Evolutionary conservation across 2,888 invertebrate species (phyloP), one percentile per base, ranked within the genome.

Genomic region (Ferrisia virgata): DNA sequence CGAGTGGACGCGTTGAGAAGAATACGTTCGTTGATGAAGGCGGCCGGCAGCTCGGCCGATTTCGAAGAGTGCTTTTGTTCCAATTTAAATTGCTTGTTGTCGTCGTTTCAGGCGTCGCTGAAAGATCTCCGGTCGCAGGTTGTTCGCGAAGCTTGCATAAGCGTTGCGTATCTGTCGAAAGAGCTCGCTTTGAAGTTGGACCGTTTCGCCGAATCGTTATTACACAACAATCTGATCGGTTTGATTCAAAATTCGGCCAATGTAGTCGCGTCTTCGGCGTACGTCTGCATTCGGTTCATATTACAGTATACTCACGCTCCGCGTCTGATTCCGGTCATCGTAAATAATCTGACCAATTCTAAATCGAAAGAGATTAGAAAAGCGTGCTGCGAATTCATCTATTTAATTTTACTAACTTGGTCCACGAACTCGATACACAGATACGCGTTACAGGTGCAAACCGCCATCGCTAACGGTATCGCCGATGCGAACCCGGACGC

Each of bases 231-330:
- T 87, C 90, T 99, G 36, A 95, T 99, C 88, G 94, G 94, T 88
- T 92, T 98, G 85, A 95, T 98, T 89, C 96, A 96, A 87, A 99
- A 98, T 89, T 96, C 96, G 86, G 98, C 97, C 86, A 99, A 98
- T 92, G 95, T 96, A 87, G 95, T 98, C 89, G 94, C 98, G 6
- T 94, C 96, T 0, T 94, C 97, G 0, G 97, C 96, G 80, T 92
- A 93, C 1, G 93, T 97, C 84, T 93, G 96, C 86, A 92, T 98
- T 47, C 93, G 94, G 81, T 97, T 96, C 90, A 94, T 98, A 82
- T 94, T 98, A 85, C 92, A 93, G 88, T 92, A 95, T 89, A 95
- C 94, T 6, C 95, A 95, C 88, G 92, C 93, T 86, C 92, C 94
- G 82, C 92, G 96, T 64, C 90, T 96, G 53, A 91, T 97, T 76